Evolutionary conservation across 2,113 vertebrate species (phyloP), one percentile per base, ranked within the genome.

Genomic region (Ornithorhynchus anatinus): DNA sequence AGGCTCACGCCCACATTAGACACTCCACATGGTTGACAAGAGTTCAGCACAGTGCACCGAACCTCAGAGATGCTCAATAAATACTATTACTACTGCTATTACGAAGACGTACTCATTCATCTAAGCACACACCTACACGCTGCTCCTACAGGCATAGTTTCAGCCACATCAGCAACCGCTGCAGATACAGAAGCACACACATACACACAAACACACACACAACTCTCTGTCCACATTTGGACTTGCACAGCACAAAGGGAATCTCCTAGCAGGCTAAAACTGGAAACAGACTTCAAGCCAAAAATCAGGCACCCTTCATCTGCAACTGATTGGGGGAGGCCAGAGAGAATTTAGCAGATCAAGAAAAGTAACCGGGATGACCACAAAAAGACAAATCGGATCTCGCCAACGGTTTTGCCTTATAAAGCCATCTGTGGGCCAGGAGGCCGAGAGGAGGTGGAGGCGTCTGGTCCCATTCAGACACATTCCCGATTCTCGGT

Each of bases 321-420:
- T 50, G 29, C 7, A 62, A n/a, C 14, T 81, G 77, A 60, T 33
- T 69, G 73, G 5, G 45, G 60, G 73, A 69, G 81, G 75, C 1
- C 1, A 11, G 45, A 68, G 79, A 61, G 77, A 67, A 75, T 73
- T 35, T 2, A 58, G 77, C 38, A 59, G 64, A 1, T 84, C 63
- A 79, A 8, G 20, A 43, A 64, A 81, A 43, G 0, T 12, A 35
- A 40, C 31, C n/a, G 0, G 17, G 36, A 56, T 11, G 80, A 38
- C 68, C 58, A 0, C 32, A 10, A 74, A n/a, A 37, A 57, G 71
- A 69, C 38, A 82, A 13, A 29, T 27, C 29, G 67, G 75, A 38
- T 80, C 79, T 53, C 0, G 7, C 74, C 63, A 62, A 84, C 83
- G 87, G 48, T 36, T 74, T 73, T 16, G 9, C 42, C 71, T 63